Conservation (phyloP, 2,113 vertebrate species). For the Equus quagga region DNA sequence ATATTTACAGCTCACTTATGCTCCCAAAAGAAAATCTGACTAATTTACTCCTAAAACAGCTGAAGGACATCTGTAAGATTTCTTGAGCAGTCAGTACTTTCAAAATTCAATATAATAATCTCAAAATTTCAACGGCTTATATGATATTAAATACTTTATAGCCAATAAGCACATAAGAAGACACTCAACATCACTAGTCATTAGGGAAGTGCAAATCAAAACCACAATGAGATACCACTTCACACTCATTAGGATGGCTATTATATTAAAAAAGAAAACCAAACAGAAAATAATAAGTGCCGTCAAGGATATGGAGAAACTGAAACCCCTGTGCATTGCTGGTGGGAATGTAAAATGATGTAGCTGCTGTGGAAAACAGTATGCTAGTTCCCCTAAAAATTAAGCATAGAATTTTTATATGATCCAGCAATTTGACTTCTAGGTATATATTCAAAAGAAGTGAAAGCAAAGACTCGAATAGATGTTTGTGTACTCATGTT, state of each 20-base stretch:
- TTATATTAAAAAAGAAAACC: not conserved
- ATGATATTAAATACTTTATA: not conserved
- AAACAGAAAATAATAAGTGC: not conserved
- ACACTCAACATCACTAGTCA: not conserved
- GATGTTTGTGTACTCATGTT: not conserved
- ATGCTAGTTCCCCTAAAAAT: not conserved
- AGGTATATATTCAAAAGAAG: not conserved
- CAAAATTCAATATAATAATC: not conserved
- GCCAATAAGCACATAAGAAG: not conserved
- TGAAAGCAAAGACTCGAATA: not conserved
- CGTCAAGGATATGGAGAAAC: not conserved
- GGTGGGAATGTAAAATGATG: not conserved
- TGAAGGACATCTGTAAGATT: conserved; percentile 12
- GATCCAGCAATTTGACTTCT: not conserved
- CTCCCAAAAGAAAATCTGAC: conserved; percentile 1
- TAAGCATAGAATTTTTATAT: not conserved
- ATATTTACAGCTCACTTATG: not conserved
- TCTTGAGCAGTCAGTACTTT: not conserved
- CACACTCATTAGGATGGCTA: not conserved
- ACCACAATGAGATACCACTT: not conserved
- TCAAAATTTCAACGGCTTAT: not conserved
- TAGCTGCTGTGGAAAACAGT: not conserved
- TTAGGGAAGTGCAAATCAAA: not conserved
- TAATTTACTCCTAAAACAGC: conserved; percentile 43
- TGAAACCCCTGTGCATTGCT: not conserved